Conservation (phyloP, 2,113 vertebrate species). For the Fulmarus glacialis region DNA sequence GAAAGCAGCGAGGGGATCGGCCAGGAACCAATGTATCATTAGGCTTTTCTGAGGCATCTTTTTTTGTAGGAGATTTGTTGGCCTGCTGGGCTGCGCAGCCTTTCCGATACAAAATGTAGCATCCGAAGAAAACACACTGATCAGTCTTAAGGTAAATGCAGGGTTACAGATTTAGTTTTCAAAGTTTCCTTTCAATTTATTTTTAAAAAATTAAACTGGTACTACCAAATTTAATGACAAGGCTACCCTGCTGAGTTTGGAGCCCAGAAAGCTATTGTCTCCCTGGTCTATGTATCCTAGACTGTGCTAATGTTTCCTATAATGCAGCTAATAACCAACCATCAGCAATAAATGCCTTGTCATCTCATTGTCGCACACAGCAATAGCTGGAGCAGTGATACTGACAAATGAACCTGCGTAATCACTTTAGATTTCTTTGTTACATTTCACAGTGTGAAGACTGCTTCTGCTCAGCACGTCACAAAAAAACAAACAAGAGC, state of each 20-base stretch:
- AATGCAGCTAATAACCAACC: conserved; percentile 83
- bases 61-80: neutral
- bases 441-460: conserved; percentile 84
- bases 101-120: neutral
- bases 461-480: conserved; percentile 80
- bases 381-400: conserved; percentile 75
- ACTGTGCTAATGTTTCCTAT: conserved; percentile 80
- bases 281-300: conserved; percentile 74
- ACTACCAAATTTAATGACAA: conserved; percentile 79
- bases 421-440: conserved; percentile 84
- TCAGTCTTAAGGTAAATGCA: conserved; percentile 69
- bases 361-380: conserved; percentile 77
- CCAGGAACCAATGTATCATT: neutral
- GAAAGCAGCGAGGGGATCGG: neutral
- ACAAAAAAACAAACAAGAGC: conserved; percentile 79
- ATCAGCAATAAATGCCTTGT: conserved; percentile 82
- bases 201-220: conserved; percentile 67
- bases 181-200: conserved; percentile 75
- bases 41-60: neutral
- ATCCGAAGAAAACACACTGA: neutral
- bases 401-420: conserved; percentile 81
- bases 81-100: neutral
- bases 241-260: conserved; percentile 78
- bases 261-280: conserved; percentile 80
- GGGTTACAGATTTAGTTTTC: conserved; percentile 72